Conservation (phyloP, 2,797 vertebrate genomes). For the Galaxias olidus region DNA sequence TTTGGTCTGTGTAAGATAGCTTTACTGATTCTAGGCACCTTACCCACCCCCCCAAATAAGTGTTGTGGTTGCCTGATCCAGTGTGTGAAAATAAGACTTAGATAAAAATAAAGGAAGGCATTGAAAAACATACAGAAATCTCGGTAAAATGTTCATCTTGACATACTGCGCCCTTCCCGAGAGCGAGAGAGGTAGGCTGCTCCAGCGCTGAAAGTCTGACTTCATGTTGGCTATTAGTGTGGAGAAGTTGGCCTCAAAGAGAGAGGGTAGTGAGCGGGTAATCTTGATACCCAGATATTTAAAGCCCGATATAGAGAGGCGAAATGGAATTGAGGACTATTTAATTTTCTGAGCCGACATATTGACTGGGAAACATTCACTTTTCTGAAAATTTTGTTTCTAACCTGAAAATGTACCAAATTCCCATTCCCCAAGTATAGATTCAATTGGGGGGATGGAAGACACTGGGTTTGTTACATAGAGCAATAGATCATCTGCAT, state of each 20-base stretch:
- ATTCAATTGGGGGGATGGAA: too few species aligned
- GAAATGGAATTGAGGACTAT: conserved; percentile 1
- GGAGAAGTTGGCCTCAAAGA: neutral
- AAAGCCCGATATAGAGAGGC: neutral
- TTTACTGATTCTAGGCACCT: neutral
- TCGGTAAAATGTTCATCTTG: neutral
- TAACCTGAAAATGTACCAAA: too few species aligned
- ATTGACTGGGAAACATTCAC: too few species aligned
- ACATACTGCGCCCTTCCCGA: neutral
- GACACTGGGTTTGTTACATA: neutral
- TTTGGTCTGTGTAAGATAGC: neutral
- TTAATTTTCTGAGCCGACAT: too few species aligned
- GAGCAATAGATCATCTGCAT: too few species aligned
- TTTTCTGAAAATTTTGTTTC: too few species aligned
- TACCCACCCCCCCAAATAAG: conserved; percentile 1
- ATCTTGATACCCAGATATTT: conserved; percentile 3
- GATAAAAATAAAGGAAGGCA: neutral
- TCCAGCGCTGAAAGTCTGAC: neutral
- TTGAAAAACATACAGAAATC: conserved; percentile 5
- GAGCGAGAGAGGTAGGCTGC: neutral
- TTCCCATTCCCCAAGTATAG: too few species aligned
- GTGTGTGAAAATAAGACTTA: neutral
- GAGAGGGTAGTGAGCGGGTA: neutral
- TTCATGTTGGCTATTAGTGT: neutral
- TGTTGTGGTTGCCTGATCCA: neutral